phyloP scores from a whole-genome alignment of 1,140 invertebrate genomes.

The Caenorhabditis latens region DNA sequence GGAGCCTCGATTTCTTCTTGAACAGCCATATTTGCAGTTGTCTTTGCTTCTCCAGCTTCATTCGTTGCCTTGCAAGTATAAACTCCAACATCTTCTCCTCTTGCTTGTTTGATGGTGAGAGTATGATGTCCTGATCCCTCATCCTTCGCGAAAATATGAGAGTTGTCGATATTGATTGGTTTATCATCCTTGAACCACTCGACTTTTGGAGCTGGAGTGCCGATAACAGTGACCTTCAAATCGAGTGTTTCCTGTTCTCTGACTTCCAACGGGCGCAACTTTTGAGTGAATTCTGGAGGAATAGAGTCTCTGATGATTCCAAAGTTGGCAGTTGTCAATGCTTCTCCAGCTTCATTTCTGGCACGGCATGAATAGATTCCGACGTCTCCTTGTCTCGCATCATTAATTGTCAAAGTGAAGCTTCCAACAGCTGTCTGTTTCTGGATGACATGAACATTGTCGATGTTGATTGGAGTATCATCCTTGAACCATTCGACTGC shows the following conservation, averaged over 20 bases:
- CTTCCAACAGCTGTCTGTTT: conserved; percentile 75
- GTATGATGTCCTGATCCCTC: conserved; percentile 61
- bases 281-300: conserved; percentile 71
- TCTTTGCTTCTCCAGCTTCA: conserved; percentile 69
- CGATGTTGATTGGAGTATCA: conserved; percentile 78
- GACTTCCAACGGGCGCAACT: conserved; percentile 70
- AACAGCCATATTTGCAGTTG: conserved; percentile 79
- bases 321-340: conserved; percentile 29
- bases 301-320: conserved; percentile 60
- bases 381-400: conserved; percentile 66
- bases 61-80: conserved; percentile 71
- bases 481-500: conserved; percentile 78
- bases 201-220: conserved; percentile 87
- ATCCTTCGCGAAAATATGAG: conserved; percentile 64
- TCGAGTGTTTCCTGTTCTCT: conserved; percentile 86
- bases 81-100: conserved; percentile 59
- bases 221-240: conserved; percentile 85
- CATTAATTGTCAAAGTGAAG: conserved; percentile 78
- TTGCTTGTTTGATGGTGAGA: conserved; percentile 60
- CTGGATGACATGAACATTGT: conserved; percentile 69
- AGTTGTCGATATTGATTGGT: conserved; percentile 82
- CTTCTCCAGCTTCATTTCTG: conserved; percentile 59
- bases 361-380: conserved; percentile 67
- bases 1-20: conserved; percentile 78
- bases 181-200: conserved; percentile 85